Base-by-base conservation (phyloP, 2,888 invertebrate species). In the Coremacera marginata region DNA sequence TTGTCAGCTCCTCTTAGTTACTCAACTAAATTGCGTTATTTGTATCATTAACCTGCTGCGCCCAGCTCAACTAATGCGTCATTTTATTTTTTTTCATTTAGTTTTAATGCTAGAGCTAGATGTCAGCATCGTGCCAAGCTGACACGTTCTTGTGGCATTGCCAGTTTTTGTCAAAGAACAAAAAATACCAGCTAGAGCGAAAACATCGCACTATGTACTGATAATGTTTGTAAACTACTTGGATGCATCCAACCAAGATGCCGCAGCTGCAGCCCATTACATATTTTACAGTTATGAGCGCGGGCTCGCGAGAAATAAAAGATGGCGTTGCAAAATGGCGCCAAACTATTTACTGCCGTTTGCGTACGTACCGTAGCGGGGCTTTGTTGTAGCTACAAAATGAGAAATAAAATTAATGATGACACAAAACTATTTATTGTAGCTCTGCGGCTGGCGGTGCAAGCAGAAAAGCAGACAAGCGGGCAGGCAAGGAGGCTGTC, bases 321-420 rank as follows among this genome's bases (percentile, higher is more conserved):
- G 25, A 14, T 14, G 14, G 60, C 60, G 25, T 27, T 44, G 44
- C 44, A 44, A 44, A 67, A 67, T 34, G 67, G 67, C 34, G 55
- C 51, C 52, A 31, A 67, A 44, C 16, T 31, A 34, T 19, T 19
- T 67, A 14, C 37, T 1, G 27, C 57, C 22, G 14, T 52, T 19
- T 52, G 19, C 16, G 37, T 14, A 31, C 70, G 14, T n/a, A 70
- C n/a, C 51, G n/a, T n/a, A 34, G 72, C 25, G 51, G 49, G 51
- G 49, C 70, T 25, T 57, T 55, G 70, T 70, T 70, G 63, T 73
- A 22, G 55, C 71, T 62, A 57, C 27, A n/a, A 78, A 80, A 79
- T 79, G 76, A 77, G 79, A 77, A 44, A 70, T 77, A 80, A 79
- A 81, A 81, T 81, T 81, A 81, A 81, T 81, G 80, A 81, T 78